Conservation (phyloP, 2,888 invertebrate genomes). For the Drosophila siamana region DNA sequence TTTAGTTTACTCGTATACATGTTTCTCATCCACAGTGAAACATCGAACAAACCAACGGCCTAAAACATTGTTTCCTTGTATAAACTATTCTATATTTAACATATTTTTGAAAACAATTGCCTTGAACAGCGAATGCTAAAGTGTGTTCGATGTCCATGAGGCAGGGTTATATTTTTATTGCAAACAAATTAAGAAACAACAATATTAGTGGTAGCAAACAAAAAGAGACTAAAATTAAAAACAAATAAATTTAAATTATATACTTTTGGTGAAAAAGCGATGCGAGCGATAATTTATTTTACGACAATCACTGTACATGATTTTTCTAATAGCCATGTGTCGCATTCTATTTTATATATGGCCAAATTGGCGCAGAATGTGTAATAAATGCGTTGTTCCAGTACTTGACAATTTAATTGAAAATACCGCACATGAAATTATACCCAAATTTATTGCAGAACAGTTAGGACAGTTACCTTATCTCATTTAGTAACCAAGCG, state of each 20-base stretch:
- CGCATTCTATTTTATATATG: constrained; percentile 46
- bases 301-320: neutral
- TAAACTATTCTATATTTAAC: neutral
- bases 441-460: constrained; percentile 57
- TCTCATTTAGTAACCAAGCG: neutral
- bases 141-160: neutral
- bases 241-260: too few species aligned
- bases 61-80: too few species aligned
- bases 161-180: too few species aligned
- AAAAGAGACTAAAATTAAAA: too few species aligned
- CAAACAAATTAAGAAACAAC: too few species aligned
- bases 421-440: constrained; percentile 47
- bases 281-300: neutral
- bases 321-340: constrained; percentile 2
- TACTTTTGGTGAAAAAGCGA: too few species aligned
- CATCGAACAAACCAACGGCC: neutral
- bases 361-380: constrained; percentile 56
- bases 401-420: constrained; percentile 72
- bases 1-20: constrained; percentile 28
- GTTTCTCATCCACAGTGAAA: neutral
- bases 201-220: too few species aligned
- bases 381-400: constrained; percentile 65
- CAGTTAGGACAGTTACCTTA: constrained; percentile 35
- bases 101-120: neutral
- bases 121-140: neutral